Base-by-base conservation (phyloP, 2,113 vertebrate genomes). In the Crocuta crocuta region DNA sequence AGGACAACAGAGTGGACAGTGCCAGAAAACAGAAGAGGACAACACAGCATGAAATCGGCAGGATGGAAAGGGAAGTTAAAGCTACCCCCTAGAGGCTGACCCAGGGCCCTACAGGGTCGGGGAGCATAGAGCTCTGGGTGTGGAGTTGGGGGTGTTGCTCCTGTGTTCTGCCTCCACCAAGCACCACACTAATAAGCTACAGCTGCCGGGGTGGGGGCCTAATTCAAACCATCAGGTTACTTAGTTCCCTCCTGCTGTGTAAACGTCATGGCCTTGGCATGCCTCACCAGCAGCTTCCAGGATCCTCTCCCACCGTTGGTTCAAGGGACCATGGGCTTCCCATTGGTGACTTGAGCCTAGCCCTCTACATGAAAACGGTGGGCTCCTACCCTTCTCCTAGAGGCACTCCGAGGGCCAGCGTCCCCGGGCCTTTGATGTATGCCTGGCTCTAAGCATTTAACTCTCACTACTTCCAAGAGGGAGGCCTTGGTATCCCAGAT, bases 201-300 rank as follows among this genome's bases (percentile, higher is more conserved):
- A 96, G 96, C 95, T 97, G 97, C 71, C 35, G 55, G 10, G 68
- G 50, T 28, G 35, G 73, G 11, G 66, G n/a, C 45, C 86, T 96
- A 83, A 96, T 87, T 93, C 83, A 95, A 97, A 93, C 92, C 96
- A 92, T 74, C 83, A 94, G 86, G 74, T 63, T 43, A 66, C 92
- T 76, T 19, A 11, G 79, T 66, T 84, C 39, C 8, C 85, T 92
- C 89, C 61, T 3, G n/a, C 82, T 83, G 89, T 43, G 23, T 8
- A 26, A 43, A 48, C 85, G 50, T 83, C 85, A 91, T 13, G 35
- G 83, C 87, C 80, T 92, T 83, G 88, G 92, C 65, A 65, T 65
- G 48, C n/a, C 58, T 87, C 84, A 24, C 53, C 71, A 10, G 48
- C 43, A 95, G 76, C 50, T 55, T 63, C 79, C 21, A 28, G 78